phyloP scores from a whole-genome alignment of 2,888 invertebrate species.

The Athalia cordata region DNA sequence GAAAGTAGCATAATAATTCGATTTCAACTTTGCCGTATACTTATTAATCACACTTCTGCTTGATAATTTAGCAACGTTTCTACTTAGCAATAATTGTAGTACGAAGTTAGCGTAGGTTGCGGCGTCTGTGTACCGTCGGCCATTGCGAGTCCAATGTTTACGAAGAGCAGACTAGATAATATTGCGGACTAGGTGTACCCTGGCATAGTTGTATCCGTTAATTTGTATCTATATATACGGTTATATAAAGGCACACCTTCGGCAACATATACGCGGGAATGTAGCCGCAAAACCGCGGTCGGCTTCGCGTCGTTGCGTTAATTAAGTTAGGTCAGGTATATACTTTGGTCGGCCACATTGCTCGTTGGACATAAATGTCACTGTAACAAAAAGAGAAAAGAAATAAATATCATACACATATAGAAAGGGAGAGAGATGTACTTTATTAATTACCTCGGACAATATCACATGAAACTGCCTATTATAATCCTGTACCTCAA shows the following conservation, averaged over 20 bases:
- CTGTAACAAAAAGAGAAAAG: slow-evolving; percentile 48
- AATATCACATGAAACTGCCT: background rate
- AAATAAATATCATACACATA: background rate
- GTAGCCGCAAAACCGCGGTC: slow-evolving; percentile 70
- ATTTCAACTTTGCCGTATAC: no score
- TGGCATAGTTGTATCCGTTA: slow-evolving; percentile 33
- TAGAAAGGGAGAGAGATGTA: slow-evolving; percentile 47
- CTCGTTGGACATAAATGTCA: slow-evolving; percentile 70
- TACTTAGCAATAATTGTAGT: slow-evolving; percentile 24
- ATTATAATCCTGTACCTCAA: no score
- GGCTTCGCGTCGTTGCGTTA: slow-evolving; percentile 72
- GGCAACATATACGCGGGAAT: slow-evolving; percentile 32
- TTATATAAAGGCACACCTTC: slow-evolving; percentile 25
- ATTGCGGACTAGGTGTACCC: slow-evolving; percentile 58
- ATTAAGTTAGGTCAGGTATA: slow-evolving; percentile 67
- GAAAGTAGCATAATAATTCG: background rate
- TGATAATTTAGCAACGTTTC: background rate
- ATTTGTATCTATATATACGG: slow-evolving; percentile 38
- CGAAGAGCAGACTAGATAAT: slow-evolving; percentile 69
- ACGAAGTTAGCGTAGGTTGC: background rate
- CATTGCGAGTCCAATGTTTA: slow-evolving; percentile 65
- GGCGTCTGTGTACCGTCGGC: slow-evolving; percentile 54
- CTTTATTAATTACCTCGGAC: slow-evolving; percentile 65
- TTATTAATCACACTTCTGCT: no score
- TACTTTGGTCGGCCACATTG: slow-evolving; percentile 69